Conservation (phyloP, 2,113 vertebrate genomes). For the Desmodus rotundus region DNA sequence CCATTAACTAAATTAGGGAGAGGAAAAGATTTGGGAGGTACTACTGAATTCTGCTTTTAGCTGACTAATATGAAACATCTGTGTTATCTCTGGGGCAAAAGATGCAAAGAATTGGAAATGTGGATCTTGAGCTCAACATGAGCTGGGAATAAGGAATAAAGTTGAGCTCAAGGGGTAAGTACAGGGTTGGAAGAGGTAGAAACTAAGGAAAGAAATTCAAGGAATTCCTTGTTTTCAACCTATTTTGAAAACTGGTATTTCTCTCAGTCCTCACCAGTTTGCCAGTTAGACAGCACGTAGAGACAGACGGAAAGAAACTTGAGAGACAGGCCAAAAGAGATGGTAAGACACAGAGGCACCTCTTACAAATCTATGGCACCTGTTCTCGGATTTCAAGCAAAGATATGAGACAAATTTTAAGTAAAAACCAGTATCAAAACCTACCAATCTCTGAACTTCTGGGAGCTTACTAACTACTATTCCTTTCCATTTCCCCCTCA, state of each 20-base stretch:
- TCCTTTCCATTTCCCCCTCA: neutral
- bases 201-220: neutral
- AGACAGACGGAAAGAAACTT: neutral
- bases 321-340: neutral
- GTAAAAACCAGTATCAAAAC: neutral
- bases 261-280: neutral
- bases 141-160: neutral
- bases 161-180: neutral
- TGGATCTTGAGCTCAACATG: neutral
- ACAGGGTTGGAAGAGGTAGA: neutral
- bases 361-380: neutral
- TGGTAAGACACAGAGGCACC: neutral
- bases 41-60: neutral
- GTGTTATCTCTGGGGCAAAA: neutral
- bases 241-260: neutral
- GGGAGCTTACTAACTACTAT: neutral
- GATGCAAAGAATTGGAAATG: neutral
- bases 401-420: neutral
- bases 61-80: neutral
- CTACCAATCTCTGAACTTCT: neutral
- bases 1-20: constrained; percentile 2
- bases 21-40: neutral
- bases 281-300: neutral
- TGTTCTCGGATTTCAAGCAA: neutral
- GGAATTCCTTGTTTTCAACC: neutral